Evolutionary conservation across 2,888 invertebrate species (phyloP).

Genomic region (Lymantria dispar): DNA sequence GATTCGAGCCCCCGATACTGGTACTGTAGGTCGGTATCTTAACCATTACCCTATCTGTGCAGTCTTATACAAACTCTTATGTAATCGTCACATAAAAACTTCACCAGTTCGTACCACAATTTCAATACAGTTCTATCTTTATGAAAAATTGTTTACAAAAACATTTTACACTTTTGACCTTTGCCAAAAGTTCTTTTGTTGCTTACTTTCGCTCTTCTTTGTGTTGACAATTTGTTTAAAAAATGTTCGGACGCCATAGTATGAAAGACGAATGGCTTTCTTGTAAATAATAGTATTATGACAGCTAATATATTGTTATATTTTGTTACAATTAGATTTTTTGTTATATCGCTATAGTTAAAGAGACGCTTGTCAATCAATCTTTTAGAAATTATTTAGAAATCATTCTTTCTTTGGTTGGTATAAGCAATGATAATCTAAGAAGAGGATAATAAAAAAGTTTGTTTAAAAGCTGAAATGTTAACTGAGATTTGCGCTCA

Average conservation of each 20-base stretch:
- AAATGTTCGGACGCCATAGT: constrained; percentile 10
- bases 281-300: constrained; percentile 2
- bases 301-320: background rate
- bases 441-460: too few relatives aligned
- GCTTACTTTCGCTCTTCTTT: constrained; percentile 57
- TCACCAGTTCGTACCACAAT: constrained; percentile 38
- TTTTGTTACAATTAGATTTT: background rate
- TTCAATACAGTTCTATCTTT: constrained; percentile 36
- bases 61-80: constrained; percentile 27
- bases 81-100: constrained; percentile 39
- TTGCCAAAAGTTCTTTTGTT: constrained; percentile 39
- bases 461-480: too few relatives aligned
- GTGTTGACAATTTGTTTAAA: constrained; percentile 42
- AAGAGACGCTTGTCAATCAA: background rate
- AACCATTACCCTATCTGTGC: too few relatives aligned
- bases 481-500: too few relatives aligned
- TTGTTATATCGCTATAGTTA: background rate
- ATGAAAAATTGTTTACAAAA: constrained; percentile 49
- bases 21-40: too few relatives aligned
- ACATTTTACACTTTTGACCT: constrained; percentile 41
- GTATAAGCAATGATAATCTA: too few relatives aligned
- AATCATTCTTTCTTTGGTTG: too few relatives aligned
- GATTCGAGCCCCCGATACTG: too few relatives aligned
- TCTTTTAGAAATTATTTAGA: background rate
- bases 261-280: constrained; percentile 19